Base-by-base conservation (phyloP, 2,797 vertebrate species). In the Acanthurus leucopareius region DNA sequence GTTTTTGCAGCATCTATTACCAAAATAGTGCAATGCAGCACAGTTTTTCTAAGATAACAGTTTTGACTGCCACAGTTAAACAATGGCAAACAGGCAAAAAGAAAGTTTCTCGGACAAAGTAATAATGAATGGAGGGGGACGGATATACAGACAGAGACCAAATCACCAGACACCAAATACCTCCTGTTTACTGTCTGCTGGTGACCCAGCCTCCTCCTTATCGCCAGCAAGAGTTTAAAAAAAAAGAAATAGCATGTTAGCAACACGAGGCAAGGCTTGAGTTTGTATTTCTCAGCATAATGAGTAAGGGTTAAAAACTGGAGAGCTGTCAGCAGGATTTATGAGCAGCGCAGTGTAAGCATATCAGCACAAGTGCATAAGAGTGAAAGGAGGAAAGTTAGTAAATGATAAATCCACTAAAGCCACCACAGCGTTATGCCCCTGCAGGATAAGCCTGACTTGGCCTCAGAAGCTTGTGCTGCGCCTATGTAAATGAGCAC, bases 141-240 rank as follows among this genome's bases (percentile, higher is more conserved):
- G 67, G 28, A 76, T 45, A 47, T 14, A 82, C 16, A 74, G 42
- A 80, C 81, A 84, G 75, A 86, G 85, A 88, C 77, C 69, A 86
- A 86, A 91, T 83, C 69, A 80, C 86, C 86, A 86, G 83, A 83
- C 76, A 86, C 79, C 79, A 91, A 88, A 91, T 96, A 96, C 95
- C 95, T 96, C 95, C 90, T 94, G 91, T 91, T 95, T 95, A 92
- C 82, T 91, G 88, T 95, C 93, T 88, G 78, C 85, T 88, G 92
- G 89, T 77, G 92, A 94, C 68, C 81, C 92, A 76, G 84, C 77
- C 76, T 95, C 94, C 88, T 96, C 95, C 94, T 95, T 93, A 83
- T 77, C 60, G 93, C 69, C 90, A 94, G 95, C 93, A 89, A 76
- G 81, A 80, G 86, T 89, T 83, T 77, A 80, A 79, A 47, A 83